phyloP scores from a whole-genome alignment of 1,140 invertebrate species.

The Scaptodrosophila lebanonensis region DNA sequence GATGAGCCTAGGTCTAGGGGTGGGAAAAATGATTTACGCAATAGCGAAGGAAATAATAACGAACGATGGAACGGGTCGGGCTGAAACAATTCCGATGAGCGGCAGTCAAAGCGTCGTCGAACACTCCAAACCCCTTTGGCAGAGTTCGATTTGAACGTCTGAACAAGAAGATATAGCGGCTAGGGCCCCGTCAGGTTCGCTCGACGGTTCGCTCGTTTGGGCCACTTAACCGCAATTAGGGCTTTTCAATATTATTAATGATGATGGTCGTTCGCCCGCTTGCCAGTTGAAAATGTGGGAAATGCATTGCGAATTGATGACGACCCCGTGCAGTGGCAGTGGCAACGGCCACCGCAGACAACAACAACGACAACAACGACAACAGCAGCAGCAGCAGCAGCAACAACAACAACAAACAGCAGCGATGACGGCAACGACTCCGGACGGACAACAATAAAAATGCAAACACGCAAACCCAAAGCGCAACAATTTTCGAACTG shows the following conservation, averaged over 20 bases:
- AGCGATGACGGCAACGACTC: constrained; percentile 45
- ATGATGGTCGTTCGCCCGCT: constrained; percentile 57
- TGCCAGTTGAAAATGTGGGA: constrained; percentile 67
- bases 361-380: too few species aligned
- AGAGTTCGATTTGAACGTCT: constrained; percentile 34
- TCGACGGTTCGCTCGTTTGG: constrained; percentile 42
- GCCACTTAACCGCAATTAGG: constrained; percentile 74
- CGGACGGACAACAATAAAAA: constrained; percentile 53
- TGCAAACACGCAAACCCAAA: constrained; percentile 70
- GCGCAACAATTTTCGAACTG: constrained; percentile 72
- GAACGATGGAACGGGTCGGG: too few species aligned
- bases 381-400: background rate
- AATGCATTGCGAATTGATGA: constrained; percentile 70
- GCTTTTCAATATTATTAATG: constrained; percentile 76
- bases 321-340: too few species aligned
- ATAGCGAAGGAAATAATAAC: too few species aligned
- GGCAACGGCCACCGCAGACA: background rate
- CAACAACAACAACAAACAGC: constrained; percentile 5
- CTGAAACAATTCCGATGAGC: constrained; percentile 13
- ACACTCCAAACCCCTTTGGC: constrained; percentile 31
- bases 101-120: constrained; percentile 13
- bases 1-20: constrained; percentile 31
- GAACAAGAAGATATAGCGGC: too few species aligned
- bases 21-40: constrained; percentile 73
- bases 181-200: too few species aligned